phyloP scores from a whole-genome alignment of 2,888 invertebrate genomes.

The Exocentrus adspersus region DNA sequence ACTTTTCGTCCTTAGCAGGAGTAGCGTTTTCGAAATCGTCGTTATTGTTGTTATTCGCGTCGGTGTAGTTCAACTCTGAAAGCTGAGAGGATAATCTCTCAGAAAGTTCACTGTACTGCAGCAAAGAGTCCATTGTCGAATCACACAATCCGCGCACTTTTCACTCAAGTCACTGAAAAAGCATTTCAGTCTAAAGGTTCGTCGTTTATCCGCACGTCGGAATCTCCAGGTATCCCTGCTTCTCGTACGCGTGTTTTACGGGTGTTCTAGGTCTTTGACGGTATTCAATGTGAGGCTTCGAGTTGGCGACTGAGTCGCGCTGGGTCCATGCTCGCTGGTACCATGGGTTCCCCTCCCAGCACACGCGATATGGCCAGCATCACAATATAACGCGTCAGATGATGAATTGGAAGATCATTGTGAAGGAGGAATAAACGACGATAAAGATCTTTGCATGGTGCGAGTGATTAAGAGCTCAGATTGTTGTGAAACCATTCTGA shows the following conservation, averaged over 20 bases:
- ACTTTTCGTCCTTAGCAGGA: slow-evolving; percentile 66
- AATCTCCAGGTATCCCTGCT: slow-evolving; percentile 31
- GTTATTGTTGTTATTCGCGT: slow-evolving; percentile 62
- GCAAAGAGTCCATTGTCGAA: slow-evolving; percentile 52
- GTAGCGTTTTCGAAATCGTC: slow-evolving; percentile 49
- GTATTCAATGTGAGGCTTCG: slow-evolving; percentile 54
- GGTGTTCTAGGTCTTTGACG: slow-evolving; percentile 28
- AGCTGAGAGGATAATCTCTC: slow-evolving; percentile 44
- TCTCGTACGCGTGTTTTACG: slow-evolving; percentile 16
- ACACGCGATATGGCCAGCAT: slow-evolving; percentile 55
- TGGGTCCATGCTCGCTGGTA: slow-evolving; percentile 43
- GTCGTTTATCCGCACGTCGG: slow-evolving; percentile 37
- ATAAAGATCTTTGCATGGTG: slow-evolving; percentile 53
- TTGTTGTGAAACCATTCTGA: slow-evolving; percentile 53
- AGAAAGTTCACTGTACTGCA: slow-evolving; percentile 48
- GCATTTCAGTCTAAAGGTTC: slow-evolving; percentile 29
- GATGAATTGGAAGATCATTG: slow-evolving; percentile 57
- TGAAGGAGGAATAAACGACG: slow-evolving; percentile 58
- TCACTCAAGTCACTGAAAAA: slow-evolving; percentile 30
- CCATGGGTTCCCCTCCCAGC: slow-evolving; percentile 48
- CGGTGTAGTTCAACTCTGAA: slow-evolving; percentile 52
- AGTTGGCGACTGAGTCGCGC: slow-evolving; percentile 57
- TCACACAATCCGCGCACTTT: slow-evolving; percentile 33
- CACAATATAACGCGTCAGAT: slow-evolving; percentile 55
- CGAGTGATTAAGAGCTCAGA: slow-evolving; percentile 55